Conservation (phyloP, 2,113 vertebrate species). For the Sylvia atricapilla region DNA sequence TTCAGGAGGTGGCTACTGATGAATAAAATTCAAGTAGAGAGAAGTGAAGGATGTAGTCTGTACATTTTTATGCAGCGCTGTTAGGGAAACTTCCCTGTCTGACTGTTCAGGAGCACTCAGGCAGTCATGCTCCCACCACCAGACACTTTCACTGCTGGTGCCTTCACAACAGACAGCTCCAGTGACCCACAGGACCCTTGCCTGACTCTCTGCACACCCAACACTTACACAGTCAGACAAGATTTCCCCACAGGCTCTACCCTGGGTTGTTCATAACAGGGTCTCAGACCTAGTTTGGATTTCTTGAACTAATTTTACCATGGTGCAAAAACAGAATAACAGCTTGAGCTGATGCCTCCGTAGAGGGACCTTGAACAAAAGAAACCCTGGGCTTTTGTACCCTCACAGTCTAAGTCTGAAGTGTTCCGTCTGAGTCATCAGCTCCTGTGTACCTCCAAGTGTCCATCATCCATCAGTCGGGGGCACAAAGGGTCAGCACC, state of each 20-base stretch:
- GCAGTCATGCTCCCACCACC: not conserved
- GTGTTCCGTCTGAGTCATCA: not conserved
- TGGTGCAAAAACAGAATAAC: not conserved
- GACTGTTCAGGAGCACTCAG: not conserved
- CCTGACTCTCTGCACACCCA: not conserved
- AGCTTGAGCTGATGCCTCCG: not conserved
- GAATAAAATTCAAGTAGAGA: not conserved
- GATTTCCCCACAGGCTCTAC: not conserved
- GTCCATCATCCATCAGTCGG: too few species aligned
- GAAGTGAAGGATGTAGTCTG: not conserved
- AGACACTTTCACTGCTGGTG: not conserved
- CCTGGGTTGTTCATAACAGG: not conserved
- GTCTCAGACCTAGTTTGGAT: not conserved
- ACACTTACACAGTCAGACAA: not conserved
- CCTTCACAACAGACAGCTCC: not conserved
- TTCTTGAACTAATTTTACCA: not conserved
- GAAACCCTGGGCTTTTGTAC: not conserved
- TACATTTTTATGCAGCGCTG: not conserved
- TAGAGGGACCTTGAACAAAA: not conserved
- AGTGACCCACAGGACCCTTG: not conserved
- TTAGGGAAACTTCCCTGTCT: not conserved
- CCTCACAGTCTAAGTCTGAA: not conserved
- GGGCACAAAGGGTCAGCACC: not conserved
- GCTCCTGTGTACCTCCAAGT: not conserved
- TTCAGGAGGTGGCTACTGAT: not conserved